Evolutionary conservation across 2,113 vertebrate genomes (phyloP).

Genomic region (Plecturocebus donacophilus): DNA sequence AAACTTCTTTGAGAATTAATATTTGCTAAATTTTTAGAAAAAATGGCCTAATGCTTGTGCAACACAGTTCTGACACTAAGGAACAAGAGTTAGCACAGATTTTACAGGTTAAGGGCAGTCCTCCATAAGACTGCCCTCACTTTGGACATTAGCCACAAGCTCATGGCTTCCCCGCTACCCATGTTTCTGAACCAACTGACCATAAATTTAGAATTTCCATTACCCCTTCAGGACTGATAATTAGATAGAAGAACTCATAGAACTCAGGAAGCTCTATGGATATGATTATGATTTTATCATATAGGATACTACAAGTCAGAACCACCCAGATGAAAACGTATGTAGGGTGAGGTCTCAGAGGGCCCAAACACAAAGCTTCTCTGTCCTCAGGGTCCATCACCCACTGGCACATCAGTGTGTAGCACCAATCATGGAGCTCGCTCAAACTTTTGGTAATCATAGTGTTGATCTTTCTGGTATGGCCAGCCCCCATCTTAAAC

Average conservation of each 20-base stretch:
- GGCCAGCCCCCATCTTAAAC: not conserved
- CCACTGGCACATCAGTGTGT: not conserved
- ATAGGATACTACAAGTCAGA: not conserved
- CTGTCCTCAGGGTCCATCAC: no score
- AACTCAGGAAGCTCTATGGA: not conserved
- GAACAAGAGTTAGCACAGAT: not conserved
- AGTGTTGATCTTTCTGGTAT: not conserved
- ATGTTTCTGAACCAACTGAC: not conserved
- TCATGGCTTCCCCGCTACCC: not conserved
- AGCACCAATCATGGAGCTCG: not conserved
- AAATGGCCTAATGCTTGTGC: not conserved
- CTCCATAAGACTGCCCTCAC: accelerated
- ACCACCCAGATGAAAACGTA: not conserved
- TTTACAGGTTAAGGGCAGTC: not conserved
- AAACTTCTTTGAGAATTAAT: not conserved
- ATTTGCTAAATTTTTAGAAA: not conserved
- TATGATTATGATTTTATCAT: not conserved
- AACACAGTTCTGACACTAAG: not conserved
- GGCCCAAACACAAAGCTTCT: not conserved
- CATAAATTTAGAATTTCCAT: not conserved
- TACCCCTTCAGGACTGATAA: not conserved
- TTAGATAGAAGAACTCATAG: not conserved
- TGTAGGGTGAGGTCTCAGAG: not conserved
- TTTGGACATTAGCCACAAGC: not conserved
- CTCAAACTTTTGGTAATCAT: not conserved